Conservation (phyloP, 1,140 invertebrate genomes). For the Drosophila azteca region DNA sequence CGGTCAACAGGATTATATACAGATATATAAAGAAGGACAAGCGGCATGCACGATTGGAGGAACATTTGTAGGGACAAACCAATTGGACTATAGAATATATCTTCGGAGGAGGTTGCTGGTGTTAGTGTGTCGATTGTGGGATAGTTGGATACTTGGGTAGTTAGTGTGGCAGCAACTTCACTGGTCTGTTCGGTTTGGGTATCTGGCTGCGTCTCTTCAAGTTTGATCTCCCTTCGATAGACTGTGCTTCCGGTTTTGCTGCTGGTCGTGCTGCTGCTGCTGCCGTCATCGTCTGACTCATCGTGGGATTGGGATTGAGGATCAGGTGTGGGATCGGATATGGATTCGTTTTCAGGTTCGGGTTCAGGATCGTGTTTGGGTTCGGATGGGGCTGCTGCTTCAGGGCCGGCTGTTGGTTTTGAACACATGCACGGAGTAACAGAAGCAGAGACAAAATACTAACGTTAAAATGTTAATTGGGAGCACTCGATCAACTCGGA, state of each 20-base stretch:
- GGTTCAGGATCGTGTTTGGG: not conserved
- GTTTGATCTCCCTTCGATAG: constrained; percentile 3
- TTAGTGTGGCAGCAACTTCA: constrained; percentile 19
- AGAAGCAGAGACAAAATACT: constrained; percentile 82
- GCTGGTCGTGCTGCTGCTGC: constrained; percentile 50
- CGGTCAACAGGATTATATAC: not conserved
- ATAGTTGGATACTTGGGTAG: constrained; percentile 39
- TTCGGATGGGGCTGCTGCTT: not conserved
- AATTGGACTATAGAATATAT: constrained; percentile 79
- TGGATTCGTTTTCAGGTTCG: constrained; percentile 5
- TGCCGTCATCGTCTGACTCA: constrained; percentile 41
- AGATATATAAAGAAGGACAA: not conserved
- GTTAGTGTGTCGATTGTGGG: constrained; percentile 66
- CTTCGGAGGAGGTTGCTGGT: constrained; percentile 78
- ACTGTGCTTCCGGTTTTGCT: constrained; percentile 27
- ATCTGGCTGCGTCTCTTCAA: constrained; percentile 32
- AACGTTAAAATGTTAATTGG: constrained; percentile 69
- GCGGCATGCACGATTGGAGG: not conserved
- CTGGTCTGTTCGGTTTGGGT: constrained; percentile 28
- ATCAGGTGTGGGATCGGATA: constrained; percentile 10
- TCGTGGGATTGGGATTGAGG: constrained; percentile 27
- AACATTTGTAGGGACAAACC: constrained; percentile 51
- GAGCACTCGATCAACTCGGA: constrained; percentile 16
- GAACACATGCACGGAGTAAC: constrained; percentile 80
- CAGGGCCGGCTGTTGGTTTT: constrained; percentile 69